These are phyloP conservation scores for Zalophus californianus DNA, from an alignment of 2,797 vertebrate species.

Conservation along the genomic window DNA sequence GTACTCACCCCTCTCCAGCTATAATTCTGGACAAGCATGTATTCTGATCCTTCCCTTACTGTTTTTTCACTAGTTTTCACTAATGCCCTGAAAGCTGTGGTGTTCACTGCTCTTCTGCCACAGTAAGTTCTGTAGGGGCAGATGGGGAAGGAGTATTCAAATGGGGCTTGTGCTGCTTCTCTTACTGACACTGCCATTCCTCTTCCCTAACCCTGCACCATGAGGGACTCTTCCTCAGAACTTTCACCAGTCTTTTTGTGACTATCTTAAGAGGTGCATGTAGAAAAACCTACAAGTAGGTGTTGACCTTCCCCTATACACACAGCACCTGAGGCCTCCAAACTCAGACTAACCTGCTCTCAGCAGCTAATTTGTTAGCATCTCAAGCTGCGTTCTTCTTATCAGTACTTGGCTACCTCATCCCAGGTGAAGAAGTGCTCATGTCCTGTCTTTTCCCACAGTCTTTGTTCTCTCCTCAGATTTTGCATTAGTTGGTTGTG, in stretches of 20 bases:
- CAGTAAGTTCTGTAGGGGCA: background rate
- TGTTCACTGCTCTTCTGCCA: background rate
- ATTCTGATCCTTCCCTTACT: background rate
- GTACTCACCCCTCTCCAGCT: background rate
- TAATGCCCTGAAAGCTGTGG: background rate
- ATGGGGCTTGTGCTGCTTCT: background rate
- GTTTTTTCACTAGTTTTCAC: background rate
- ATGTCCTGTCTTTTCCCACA: background rate
- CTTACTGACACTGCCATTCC: background rate
- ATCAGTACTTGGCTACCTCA: too few relatives aligned
- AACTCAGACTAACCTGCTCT: background rate
- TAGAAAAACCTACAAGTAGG: background rate
- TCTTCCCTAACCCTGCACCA: background rate
- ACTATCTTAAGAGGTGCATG: background rate
- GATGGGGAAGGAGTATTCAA: too few relatives aligned
- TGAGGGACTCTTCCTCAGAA: background rate
- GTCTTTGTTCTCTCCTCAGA: background rate
- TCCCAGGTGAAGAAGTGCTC: background rate
- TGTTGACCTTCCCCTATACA: background rate
- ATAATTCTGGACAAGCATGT: background rate
- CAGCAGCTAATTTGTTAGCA: background rate
- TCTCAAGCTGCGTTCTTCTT: background rate
- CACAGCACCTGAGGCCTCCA: background rate
- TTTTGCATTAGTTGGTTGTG: background rate
- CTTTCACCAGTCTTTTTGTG: background rate